phyloP scores from a whole-genome alignment of 1,140 invertebrate species.

The Zeugodacus cucurbitae region DNA sequence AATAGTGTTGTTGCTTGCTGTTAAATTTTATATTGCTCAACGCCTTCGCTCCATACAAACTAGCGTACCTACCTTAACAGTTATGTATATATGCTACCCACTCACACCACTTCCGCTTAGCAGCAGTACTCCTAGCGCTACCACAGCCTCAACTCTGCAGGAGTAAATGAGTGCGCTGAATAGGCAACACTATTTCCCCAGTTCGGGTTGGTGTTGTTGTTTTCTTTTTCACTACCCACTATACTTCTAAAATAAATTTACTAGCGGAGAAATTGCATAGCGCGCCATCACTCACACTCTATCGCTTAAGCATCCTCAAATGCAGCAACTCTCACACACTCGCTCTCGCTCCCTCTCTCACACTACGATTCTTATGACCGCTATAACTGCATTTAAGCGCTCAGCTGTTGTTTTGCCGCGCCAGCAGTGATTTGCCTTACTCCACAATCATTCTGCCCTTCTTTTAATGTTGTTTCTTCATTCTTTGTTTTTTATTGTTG shows the following conservation, averaged over 20 bases:
- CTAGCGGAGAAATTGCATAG: not conserved
- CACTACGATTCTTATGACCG: not conserved
- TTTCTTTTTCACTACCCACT: too few species aligned
- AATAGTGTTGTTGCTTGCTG: not conserved
- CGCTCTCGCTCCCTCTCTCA: not conserved
- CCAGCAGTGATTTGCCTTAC: not conserved
- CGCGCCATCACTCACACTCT: not conserved
- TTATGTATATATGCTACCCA: not conserved
- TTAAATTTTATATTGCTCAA: not conserved
- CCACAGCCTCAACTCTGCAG: not conserved
- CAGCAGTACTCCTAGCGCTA: not conserved
- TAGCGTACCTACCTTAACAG: too few species aligned
- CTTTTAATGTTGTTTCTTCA: not conserved
- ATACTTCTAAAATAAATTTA: too few species aligned
- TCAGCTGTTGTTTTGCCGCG: not conserved
- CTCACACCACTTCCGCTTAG: not conserved
- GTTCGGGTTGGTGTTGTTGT: not conserved
- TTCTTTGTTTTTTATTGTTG: not conserved
- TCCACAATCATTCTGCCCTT: not conserved
- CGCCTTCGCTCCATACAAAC: not conserved
- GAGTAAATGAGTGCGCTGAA: conserved; percentile 10
- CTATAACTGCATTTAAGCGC: not conserved
- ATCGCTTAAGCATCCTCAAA: too few species aligned
- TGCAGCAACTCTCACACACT: not conserved
- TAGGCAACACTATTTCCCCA: not conserved